phyloP scores from a whole-genome alignment of 2,113 vertebrate genomes.

The Perca flavescens region DNA sequence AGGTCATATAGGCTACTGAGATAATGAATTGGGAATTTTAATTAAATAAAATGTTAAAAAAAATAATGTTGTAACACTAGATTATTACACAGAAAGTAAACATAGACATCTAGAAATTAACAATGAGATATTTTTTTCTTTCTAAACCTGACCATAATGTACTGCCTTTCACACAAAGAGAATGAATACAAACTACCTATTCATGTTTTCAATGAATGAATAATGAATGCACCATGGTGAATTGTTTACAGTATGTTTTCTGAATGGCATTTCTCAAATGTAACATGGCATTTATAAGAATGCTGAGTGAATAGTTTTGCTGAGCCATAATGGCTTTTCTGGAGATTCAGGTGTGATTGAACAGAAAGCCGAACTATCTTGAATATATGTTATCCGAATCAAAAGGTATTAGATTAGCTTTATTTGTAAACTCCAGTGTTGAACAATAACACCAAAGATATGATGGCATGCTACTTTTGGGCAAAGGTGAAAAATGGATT shows the following conservation, averaged over 20 bases:
- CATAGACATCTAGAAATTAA: background rate
- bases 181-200: background rate
- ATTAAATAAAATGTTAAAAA: background rate
- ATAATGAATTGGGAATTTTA: background rate
- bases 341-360: background rate
- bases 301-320: background rate
- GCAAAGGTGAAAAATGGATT: slow-evolving; percentile 63
- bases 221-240: background rate
- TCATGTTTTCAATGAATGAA: background rate
- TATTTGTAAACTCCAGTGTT: slow-evolving; percentile 24
- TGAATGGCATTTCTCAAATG: slow-evolving; percentile 4
- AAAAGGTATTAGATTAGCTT: slow-evolving; percentile 22
- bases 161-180: background rate
- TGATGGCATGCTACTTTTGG: slow-evolving; percentile 48
- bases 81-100: background rate
- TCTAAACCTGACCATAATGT: background rate
- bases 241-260: background rate
- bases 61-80: background rate
- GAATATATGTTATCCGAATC: slow-evolving; percentile 19
- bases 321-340: background rate
- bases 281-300: background rate
- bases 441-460: slow-evolving; percentile 66
- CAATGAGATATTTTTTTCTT: background rate
- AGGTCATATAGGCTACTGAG: background rate
- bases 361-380: slow-evolving; percentile 5